These are phyloP conservation scores for Meloidogyne chitwoodi DNA, from an alignment of 1,140 invertebrate genomes.

Conservation along the genomic window DNA sequence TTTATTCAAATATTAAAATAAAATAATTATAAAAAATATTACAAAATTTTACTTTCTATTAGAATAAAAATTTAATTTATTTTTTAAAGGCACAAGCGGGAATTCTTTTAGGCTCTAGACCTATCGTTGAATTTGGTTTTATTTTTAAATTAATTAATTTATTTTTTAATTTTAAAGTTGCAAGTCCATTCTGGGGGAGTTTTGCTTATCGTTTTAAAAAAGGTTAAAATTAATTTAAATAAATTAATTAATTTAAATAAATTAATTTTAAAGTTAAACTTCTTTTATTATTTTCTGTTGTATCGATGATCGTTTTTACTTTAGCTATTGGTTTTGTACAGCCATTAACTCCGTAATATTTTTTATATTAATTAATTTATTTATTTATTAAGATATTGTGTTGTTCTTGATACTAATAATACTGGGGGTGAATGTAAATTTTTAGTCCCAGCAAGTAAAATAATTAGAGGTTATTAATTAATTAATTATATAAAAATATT, in stretches of 20 bases:
- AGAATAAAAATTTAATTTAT: background rate
- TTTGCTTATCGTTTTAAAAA: constrained; percentile 72
- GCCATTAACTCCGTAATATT: constrained; percentile 75
- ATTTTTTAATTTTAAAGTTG: constrained; percentile 63
- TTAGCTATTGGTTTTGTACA: constrained; percentile 88
- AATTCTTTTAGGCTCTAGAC: constrained; percentile 74
- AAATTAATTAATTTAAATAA: too few species aligned
- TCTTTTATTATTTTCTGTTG: constrained; percentile 81
- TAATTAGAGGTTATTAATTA: constrained; percentile 34
- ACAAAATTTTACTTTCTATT: too few species aligned
- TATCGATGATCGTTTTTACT: constrained; percentile 93
- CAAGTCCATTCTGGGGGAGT: constrained; percentile 92
- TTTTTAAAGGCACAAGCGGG: constrained; percentile 66
- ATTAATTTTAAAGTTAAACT: constrained; percentile 67
- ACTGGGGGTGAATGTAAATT: constrained; percentile 56
- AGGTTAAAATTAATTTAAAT: constrained; percentile 63
- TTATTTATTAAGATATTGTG: constrained; percentile 65
- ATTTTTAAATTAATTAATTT: background rate
- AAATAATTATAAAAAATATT: too few species aligned
- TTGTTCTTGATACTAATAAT: constrained; percentile 71
- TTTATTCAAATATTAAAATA: too few species aligned
- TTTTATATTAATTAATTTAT: too few species aligned
- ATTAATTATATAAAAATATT: background rate
- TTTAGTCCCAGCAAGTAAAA: constrained; percentile 49
- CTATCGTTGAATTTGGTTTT: constrained; percentile 82